phyloP scores from a whole-genome alignment of 2,113 vertebrate genomes.

The Cacatua alba region DNA sequence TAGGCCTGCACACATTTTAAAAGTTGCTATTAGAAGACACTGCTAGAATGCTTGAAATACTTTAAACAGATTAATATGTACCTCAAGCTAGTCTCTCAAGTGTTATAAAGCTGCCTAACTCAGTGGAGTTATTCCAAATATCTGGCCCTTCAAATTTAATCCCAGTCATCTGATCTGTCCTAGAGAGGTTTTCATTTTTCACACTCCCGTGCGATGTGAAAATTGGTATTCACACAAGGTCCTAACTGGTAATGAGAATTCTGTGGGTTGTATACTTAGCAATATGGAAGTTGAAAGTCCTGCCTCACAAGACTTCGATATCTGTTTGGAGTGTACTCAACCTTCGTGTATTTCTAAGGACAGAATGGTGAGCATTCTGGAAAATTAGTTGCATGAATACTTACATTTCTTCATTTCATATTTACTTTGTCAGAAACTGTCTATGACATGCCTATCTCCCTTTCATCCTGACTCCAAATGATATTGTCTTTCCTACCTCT shows the following conservation, averaged over 20 bases:
- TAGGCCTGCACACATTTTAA: background rate
- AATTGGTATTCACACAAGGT: background rate
- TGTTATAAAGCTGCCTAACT: background rate
- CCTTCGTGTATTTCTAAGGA: background rate
- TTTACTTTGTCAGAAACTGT: background rate
- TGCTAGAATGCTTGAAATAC: background rate
- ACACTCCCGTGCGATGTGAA: background rate
- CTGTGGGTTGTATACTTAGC: background rate
- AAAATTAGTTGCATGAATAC: background rate
- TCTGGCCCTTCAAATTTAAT: background rate
- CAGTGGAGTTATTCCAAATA: background rate
- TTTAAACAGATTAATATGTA: background rate
- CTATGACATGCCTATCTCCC: background rate
- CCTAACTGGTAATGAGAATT: background rate
- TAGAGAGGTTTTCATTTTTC: slow-evolving; percentile 20
- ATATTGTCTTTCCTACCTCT: background rate
- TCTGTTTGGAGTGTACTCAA: background rate
- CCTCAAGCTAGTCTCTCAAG: background rate
- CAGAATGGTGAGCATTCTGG: background rate
- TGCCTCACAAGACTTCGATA: rapidly evolving
- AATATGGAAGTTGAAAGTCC: background rate
- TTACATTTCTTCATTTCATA: background rate
- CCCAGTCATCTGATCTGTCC: background rate
- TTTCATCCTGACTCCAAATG: background rate
- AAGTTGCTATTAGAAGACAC: background rate